These are phyloP conservation scores for Drosophila neoperkinsi DNA, from an alignment of 2,888 invertebrate genomes.

Conservation along the genomic window DNA sequence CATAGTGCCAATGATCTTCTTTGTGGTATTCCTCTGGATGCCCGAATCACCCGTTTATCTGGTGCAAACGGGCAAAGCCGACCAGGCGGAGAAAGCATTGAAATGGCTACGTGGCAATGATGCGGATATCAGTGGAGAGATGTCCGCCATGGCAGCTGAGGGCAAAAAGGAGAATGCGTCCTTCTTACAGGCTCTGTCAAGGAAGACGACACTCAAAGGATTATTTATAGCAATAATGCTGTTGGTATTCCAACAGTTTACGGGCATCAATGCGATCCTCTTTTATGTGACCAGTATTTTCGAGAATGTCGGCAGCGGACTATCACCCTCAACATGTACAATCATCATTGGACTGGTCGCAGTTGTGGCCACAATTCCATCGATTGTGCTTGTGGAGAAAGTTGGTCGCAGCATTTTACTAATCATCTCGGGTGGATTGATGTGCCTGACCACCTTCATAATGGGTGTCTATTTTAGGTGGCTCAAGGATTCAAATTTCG, in stretches of 20 bases:
- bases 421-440: constrained; percentile 88
- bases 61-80: constrained; percentile 86
- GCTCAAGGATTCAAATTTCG: constrained; percentile 83
- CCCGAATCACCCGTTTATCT: constrained; percentile 92
- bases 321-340: constrained; percentile 86
- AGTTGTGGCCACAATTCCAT: constrained; percentile 86
- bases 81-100: constrained; percentile 89
- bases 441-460: constrained; percentile 88
- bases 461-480: constrained; percentile 89
- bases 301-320: constrained; percentile 38
- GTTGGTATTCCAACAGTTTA: constrained; percentile 95
- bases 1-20: constrained; percentile 87
- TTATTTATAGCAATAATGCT: constrained; percentile 89
- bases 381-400: constrained; percentile 91
- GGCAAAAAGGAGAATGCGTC: constrained; percentile 83
- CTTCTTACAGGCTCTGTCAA: constrained; percentile 86
- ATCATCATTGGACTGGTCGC: constrained; percentile 91
- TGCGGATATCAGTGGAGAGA: constrained; percentile 87
- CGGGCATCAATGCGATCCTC: constrained; percentile 92
- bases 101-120: constrained; percentile 89
- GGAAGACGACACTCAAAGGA: constrained; percentile 87
- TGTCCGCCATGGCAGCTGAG: constrained; percentile 77
- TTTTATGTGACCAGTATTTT: constrained; percentile 92
- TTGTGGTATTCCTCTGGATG: constrained; percentile 90
- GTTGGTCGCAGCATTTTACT: constrained; percentile 91